Evolutionary conservation across 1,140 invertebrate genomes (phyloP), one percentile per base, ranked within the genome.

Genomic region (Scaptomyza pallida): DNA sequence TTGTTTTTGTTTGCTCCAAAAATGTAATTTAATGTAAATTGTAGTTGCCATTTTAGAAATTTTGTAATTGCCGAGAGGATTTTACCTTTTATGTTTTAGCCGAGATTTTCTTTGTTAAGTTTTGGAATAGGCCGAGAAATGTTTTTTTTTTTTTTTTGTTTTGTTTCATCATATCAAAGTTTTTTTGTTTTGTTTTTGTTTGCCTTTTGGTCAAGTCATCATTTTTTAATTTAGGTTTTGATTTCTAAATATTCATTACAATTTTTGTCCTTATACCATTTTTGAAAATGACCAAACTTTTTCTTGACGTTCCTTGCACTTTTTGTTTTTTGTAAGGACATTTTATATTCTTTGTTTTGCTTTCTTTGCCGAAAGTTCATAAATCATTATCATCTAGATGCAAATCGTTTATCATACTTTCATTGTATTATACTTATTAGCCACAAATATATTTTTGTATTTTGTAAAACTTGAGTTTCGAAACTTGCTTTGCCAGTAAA

Each of bases 1-100:
- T 68, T 62, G 76, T 76, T 65, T 67, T 88, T 71, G n/a, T 62
- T 81, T 75, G 80, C 79, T 89, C 79, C 76, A 81, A 85, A 78
- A 85, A 86, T 81, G 60, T 74, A 77, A 81, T 80, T 68, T 64
- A 85, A 77, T 83, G 47, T 81, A 64, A 82, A 61, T 57, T 69
- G 50, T 86, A 86, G 69, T 81, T 83, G 81, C 81, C 77, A 26
- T 43, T 63, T 56, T 56, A 30, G 3, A 3, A 69, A 69, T 73
- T 73, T 73, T 63, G 52, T 62, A 33, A 48, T 67, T 59, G 55
- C 63, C 68, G 51, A 83, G 79, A 72, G 64, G 54, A 48, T 47
- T 19, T 63, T 81, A 40, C 62, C 45, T 19, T 59, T 51, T 59
- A 72, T 72, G 69, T 68, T 30, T 74, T 82, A 80, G 70, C 78